Evolutionary conservation across 2,113 vertebrate genomes (phyloP), one percentile per base, ranked within the genome.

Genomic region (Xiphophorus maculatus): DNA sequence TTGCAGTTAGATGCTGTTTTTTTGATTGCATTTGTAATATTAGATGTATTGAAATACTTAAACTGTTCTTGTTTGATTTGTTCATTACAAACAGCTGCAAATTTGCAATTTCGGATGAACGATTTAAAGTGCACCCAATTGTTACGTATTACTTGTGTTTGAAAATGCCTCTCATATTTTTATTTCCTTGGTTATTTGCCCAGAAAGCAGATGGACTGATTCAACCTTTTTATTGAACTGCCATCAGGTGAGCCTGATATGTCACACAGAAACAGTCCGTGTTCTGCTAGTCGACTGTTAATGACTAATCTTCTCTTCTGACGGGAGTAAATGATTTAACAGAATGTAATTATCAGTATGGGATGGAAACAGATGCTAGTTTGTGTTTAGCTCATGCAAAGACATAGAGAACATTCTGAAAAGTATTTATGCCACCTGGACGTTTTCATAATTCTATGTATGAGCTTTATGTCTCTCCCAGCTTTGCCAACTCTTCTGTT

Each of bases 221-320:
- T 80, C 77, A 82, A 65, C 73, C 84, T 66, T 85, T 74, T 84
- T 86, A 80, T 87, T 81, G 77, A 81, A 85, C 77, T 80, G 35
- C 80, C 77, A 73, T 73, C 60, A 80, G 54, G 72, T 81, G 69
- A 83, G 78, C 69, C 70, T 61, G 69, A 69, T 71, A 71, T 74
- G 76, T 71, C 71, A 48, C 82, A 72, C 73, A 29, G 44, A 66
- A 13, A 12, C 33, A 33, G 30, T 51, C 10, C 42, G 10, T 40
- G n/a, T 22, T 71, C 25, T 29, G 40, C 22, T 68, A 61, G 33
- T 11, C 8, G 74, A n/a, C 12, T 65, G 30, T 63, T 63, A 64
- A 74, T 79, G 27, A 48, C 72, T 79, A 68, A 81, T 37, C 58
- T 13, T 61, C 17, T 72, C 67, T 76, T 42, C 71, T 71, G 48